These are phyloP conservation scores for Melanocharis versteri DNA, from an alignment of 2,113 vertebrate species.

Conservation along the genomic window DNA sequence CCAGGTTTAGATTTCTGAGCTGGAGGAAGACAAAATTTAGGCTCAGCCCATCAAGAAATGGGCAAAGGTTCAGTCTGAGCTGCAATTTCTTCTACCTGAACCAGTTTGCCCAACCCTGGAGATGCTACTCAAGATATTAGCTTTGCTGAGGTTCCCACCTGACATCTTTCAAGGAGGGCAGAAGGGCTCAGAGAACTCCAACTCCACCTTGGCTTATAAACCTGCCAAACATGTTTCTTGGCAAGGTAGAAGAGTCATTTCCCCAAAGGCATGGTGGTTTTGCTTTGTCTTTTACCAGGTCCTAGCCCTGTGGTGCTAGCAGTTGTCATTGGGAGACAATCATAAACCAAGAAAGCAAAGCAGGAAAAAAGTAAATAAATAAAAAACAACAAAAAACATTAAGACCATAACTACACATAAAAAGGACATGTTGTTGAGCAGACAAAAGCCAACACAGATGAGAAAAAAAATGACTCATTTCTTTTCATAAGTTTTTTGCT, in stretches of 20 bases:
- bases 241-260: conserved; percentile 1
- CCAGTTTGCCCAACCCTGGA: conserved; percentile 44
- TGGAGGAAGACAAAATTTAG: background rate
- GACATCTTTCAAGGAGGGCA: conserved; percentile 18
- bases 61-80: background rate
- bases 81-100: conserved; percentile 18
- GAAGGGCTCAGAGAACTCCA: background rate
- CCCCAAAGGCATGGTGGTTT: conserved; percentile 18
- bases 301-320: background rate
- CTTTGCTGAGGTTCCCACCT: conserved; percentile 26
- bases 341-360: background rate
- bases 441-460: background rate
- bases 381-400: background rate
- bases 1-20: background rate
- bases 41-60: background rate
- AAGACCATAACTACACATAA: background rate
- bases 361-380: background rate
- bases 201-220: conserved; percentile 34
- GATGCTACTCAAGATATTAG: conserved; percentile 39
- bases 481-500: background rate
- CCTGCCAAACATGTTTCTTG: conserved; percentile 41
- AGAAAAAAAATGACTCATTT: conserved; percentile 12
- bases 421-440: background rate
- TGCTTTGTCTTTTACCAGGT: background rate
- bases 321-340: conserved; percentile 20